A percentile compares a stretch with the other conserved stretches of the same genome.
Conservation (phyloP, 2,113 vertebrate genomes). For the Notothenia coriiceps region DNA sequence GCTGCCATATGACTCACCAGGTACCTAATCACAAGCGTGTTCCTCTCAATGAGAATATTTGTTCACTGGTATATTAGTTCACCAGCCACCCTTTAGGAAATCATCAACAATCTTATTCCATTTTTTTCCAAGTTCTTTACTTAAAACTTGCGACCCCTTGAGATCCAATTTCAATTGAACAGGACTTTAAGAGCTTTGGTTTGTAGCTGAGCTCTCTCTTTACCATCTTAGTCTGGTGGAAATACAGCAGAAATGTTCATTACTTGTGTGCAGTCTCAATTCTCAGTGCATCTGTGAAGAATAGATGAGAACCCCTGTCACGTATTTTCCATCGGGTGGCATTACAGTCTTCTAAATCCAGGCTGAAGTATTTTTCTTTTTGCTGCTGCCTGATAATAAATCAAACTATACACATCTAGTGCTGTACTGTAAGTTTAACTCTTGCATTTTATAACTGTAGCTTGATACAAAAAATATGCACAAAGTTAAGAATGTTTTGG, state of each 20-base stretch:
- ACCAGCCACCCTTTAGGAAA: neutral
- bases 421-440: neutral
- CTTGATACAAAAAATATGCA: neutral
- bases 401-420: too few species aligned
- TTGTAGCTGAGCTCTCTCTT: neutral
- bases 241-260: neutral
- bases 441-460: neutral
- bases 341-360: neutral
- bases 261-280: neutral
- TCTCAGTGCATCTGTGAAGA: neutral
- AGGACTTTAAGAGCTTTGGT: constrained; percentile 24
- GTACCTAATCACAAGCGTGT: constrained; percentile 1
- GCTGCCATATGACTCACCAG: neutral
- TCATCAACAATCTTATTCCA: neutral
- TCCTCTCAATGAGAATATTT: neutral
- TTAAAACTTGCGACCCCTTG: neutral
- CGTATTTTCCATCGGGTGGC: neutral
- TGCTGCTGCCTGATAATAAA: too few species aligned
- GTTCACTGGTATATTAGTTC: neutral
- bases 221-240: neutral
- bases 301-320: neutral
- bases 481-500: neutral
- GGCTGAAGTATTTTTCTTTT: too few species aligned
- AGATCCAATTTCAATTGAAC: constrained; percentile 18
- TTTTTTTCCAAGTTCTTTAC: constrained; percentile 13